Percentiles rank a stretch among this genome's conserved stretches.
These are phyloP conservation scores for Enteromius mattozi DNA, from an alignment of 2,797 vertebrate species.

Conservation along the genomic window DNA sequence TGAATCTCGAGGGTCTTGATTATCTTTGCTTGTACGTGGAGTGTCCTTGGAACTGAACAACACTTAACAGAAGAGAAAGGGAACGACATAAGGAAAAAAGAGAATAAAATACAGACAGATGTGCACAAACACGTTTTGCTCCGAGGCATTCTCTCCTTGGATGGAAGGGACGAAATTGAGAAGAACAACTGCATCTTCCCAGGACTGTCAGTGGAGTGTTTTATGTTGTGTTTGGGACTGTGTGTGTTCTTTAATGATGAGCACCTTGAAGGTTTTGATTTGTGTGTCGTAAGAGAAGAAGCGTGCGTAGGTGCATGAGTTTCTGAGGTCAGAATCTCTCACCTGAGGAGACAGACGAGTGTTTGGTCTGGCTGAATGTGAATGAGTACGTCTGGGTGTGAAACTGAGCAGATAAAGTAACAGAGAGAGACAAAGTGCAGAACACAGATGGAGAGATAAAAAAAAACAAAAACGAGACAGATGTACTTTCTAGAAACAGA, in stretches of 20 bases:
- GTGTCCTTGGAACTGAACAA: conserved; percentile 28
- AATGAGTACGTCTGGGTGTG: conserved; percentile 34
- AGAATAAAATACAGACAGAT: conserved; percentile 16
- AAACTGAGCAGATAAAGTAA: conserved; percentile 26
- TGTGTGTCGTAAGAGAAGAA: conserved; percentile 1
- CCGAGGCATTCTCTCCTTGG: conserved; percentile 15
- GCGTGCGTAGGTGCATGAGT: neutral
- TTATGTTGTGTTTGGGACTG: conserved; percentile 10
- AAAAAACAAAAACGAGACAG: conserved; percentile 15
- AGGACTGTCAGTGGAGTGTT: conserved; percentile 36
- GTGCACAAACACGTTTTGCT: conserved; percentile 42
- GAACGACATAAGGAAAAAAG: neutral
- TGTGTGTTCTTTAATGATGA: conserved; percentile 2
- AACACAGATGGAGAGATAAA: conserved; percentile 32
- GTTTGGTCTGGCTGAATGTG: conserved; percentile 23
- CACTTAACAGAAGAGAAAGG: neutral
- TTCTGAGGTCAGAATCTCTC: conserved; percentile 28
- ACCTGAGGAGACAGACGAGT: conserved; percentile 29
- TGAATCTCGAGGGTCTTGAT: conserved; percentile 5
- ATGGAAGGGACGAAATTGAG: conserved; percentile 13
- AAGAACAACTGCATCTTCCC: conserved; percentile 17
- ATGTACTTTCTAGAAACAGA: conserved; percentile 27
- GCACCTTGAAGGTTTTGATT: conserved; percentile 30
- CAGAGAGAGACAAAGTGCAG: neutral
- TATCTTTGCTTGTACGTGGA: neutral